phyloP scores from a whole-genome alignment of 2,797 vertebrate species.

The Potorous gilbertii region DNA sequence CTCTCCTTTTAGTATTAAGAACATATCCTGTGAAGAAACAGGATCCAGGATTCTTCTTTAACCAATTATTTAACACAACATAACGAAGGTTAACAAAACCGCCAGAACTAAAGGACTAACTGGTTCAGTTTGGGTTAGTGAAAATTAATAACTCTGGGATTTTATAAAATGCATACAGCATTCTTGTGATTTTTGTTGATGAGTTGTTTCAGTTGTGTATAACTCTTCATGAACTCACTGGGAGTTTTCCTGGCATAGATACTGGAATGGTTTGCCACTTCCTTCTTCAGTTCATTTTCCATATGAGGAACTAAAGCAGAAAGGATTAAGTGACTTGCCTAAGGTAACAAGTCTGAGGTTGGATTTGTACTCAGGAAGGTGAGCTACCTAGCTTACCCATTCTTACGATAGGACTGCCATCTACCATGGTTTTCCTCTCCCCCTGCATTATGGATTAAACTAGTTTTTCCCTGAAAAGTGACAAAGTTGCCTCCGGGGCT shows the following conservation, averaged over 20 bases:
- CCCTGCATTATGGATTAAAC: not conserved
- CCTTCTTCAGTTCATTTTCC: no score
- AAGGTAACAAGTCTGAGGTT: no score
- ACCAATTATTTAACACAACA: conserved; percentile 10
- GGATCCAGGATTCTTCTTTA: not conserved
- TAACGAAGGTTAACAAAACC: not conserved
- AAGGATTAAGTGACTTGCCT: no score
- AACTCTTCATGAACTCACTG: no score
- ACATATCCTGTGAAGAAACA: conserved; percentile 41
- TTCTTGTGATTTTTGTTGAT: not conserved
- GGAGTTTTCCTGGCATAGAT: no score
- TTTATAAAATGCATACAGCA: not conserved
- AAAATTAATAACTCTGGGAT: not conserved
- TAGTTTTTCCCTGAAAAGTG: not conserved
- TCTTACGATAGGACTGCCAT: not conserved
- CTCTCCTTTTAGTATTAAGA: conserved; percentile 15
- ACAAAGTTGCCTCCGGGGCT: not conserved
- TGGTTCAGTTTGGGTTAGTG: not conserved
- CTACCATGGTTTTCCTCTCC: not conserved
- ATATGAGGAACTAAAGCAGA: no score
- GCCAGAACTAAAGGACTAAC: not conserved
- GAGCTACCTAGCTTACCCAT: not conserved
- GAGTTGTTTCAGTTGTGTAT: no score
- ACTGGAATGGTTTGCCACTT: no score
- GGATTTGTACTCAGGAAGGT: not conserved